Evolutionary conservation across 2,888 invertebrate genomes (phyloP).

Genomic region (Epsilonema sp.): DNA sequence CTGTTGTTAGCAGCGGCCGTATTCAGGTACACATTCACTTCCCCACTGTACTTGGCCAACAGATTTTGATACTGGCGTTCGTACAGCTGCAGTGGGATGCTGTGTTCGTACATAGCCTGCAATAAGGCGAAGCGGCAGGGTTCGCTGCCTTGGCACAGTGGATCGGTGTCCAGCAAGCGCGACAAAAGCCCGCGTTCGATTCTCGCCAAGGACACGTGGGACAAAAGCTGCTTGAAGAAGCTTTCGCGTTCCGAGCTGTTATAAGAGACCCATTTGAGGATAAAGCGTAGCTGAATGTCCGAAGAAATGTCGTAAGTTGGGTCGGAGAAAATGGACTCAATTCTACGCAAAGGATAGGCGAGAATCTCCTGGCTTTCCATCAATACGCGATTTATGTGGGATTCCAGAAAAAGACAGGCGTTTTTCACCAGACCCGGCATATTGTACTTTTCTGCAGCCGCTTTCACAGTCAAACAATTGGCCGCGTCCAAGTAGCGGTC

Average conservation of each 20-base stretch:
- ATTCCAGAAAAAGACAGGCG: slow-evolving; percentile 39
- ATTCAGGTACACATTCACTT: slow-evolving; percentile 10
- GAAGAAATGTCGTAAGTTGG: slow-evolving; percentile 32
- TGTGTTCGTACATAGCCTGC: slow-evolving; percentile 35
- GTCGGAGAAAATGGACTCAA: slow-evolving; percentile 39
- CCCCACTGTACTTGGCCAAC: slow-evolving; percentile 8
- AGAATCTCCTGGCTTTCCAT: slow-evolving; percentile 40
- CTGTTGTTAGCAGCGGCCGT: too few relatives aligned
- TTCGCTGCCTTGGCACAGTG: slow-evolving; percentile 41
- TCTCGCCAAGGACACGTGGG: slow-evolving; percentile 10
- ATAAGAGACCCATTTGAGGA: slow-evolving; percentile 40
- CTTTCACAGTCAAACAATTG: slow-evolving; percentile 44
- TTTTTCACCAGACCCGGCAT: slow-evolving; percentile 40
- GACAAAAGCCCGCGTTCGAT: slow-evolving; percentile 21
- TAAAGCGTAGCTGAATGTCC: slow-evolving; percentile 33
- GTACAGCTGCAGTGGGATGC: slow-evolving; percentile 28
- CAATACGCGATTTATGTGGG: slow-evolving; percentile 35
- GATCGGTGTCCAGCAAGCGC: slow-evolving; percentile 40
- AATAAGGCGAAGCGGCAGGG: slow-evolving; percentile 41
- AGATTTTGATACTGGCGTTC: slow-evolving; percentile 13
- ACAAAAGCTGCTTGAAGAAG: slow-evolving; percentile 38
- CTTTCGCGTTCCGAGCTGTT: slow-evolving; percentile 37
- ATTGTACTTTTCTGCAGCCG: slow-evolving; percentile 42
- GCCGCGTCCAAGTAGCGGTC: slow-evolving; percentile 42
- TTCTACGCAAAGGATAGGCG: slow-evolving; percentile 33